A percentile compares a stretch with the other conserved stretches of the same genome.
phyloP scores from a whole-genome alignment of 2,888 invertebrate species.

The Urechis unicinctus region DNA sequence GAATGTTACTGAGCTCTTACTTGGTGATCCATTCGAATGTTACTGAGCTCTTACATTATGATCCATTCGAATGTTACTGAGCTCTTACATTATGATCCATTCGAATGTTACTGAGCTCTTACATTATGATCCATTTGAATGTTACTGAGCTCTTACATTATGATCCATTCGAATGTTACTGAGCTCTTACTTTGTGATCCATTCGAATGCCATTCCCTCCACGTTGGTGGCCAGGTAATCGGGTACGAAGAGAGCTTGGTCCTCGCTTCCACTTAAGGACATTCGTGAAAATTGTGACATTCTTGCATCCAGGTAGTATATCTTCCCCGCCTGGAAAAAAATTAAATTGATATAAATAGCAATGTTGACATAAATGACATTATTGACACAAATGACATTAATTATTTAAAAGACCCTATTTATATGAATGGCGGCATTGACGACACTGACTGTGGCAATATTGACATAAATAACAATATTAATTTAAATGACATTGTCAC shows the following conservation, averaged over 20 bases:
- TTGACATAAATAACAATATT: background rate
- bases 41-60: too few species aligned
- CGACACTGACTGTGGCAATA: background rate
- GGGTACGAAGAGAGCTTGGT: background rate
- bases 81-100: too few species aligned
- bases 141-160: too few species aligned
- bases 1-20: too few species aligned
- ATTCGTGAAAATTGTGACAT: background rate
- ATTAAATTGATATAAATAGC: background rate
- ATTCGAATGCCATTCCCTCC: constrained; percentile 92
- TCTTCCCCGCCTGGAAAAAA: constrained; percentile 62
- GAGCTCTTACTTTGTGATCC: constrained; percentile 63
- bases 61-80: too few species aligned
- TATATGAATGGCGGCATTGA: too few species aligned
- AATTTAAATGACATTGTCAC: too few species aligned
- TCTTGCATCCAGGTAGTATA: constrained; percentile 88
- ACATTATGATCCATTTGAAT: too few species aligned
- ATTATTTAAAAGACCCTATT: background rate
- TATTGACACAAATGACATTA: background rate
- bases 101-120: too few species aligned
- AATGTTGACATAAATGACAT: background rate
- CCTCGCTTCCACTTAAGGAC: constrained; percentile 1
- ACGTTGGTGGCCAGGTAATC: constrained; percentile 1
- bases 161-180: too few species aligned
- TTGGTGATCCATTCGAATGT: too few species aligned